Evolutionary conservation across 2,797 vertebrate species (phyloP).

Genomic region (Rhyacichthys aspro): DNA sequence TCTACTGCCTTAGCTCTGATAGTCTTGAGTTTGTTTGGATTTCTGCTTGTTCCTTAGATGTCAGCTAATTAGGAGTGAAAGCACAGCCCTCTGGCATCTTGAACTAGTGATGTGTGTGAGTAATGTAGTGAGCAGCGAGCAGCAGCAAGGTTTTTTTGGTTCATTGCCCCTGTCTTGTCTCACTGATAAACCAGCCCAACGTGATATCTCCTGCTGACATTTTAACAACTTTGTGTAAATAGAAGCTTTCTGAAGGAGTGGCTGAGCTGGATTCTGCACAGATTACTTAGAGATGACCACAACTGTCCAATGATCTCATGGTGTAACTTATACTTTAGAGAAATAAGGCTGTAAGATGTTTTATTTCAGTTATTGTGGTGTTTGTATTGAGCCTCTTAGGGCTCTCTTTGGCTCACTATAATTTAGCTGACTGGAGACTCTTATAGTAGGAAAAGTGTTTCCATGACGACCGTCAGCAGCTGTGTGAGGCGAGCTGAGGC

Average conservation of each 20-base stretch:
- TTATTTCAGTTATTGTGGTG: slow-evolving; percentile 24
- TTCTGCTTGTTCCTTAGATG: slow-evolving; percentile 42
- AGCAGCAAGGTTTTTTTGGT: slow-evolving; percentile 29
- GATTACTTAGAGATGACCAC: slow-evolving; percentile 23
- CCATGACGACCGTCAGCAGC: slow-evolving; percentile 78
- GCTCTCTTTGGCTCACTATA: slow-evolving; percentile 49
- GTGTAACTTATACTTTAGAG: slow-evolving; percentile 24
- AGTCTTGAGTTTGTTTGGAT: slow-evolving; percentile 41
- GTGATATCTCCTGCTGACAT: slow-evolving; percentile 11
- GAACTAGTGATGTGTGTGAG: slow-evolving; percentile 52
- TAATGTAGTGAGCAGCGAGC: slow-evolving; percentile 50
- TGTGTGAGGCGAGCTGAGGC: slow-evolving; percentile 59
- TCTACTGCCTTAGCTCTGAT: not conserved
- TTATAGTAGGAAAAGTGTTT: slow-evolving; percentile 72
- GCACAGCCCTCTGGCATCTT: slow-evolving; percentile 52
- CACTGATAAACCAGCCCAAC: slow-evolving; percentile 22
- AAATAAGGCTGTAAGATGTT: slow-evolving; percentile 9
- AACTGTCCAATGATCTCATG: slow-evolving; percentile 54
- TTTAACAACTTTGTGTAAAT: slow-evolving; percentile 38
- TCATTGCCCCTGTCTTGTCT: slow-evolving; percentile 27
- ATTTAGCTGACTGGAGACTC: slow-evolving; percentile 69
- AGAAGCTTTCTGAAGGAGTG: slow-evolving; percentile 5
- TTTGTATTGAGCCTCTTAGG: slow-evolving; percentile 48
- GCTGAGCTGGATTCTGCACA: slow-evolving; percentile 1
- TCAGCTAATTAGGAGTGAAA: slow-evolving; percentile 55